Base-by-base conservation (phyloP, 2,797 vertebrate genomes). In the Microctenopoma stevenorrisi region DNA sequence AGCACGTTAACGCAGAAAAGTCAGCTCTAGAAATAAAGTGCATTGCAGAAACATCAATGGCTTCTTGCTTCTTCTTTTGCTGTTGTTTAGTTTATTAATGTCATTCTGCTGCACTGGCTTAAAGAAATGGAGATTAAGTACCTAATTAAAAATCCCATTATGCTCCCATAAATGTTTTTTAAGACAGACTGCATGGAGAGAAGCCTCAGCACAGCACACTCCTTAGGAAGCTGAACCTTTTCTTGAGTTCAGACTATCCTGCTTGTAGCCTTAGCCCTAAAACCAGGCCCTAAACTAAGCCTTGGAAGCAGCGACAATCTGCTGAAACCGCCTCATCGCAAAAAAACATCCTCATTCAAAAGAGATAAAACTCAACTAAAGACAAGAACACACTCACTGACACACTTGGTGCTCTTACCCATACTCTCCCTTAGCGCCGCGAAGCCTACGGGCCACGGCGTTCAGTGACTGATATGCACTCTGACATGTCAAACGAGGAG, bases 401-500 rank as follows among this genome's bases (percentile, higher is more conserved):
- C 74, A 78, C 84, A 84, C 84, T 86, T 76, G 84, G 49, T 22
- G 38, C 76, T 75, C 73, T 26, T 16, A 64, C 74, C 55, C 78
- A 57, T 79, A 48, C 76, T 14, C 68, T 46, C 69, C 64, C 82
- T 65, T 16, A 13, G 55, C 8, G 74, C 64, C 67, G 78, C n/a
- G 63, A 65, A 52, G 79, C 75, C 81, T 74, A 86, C 81, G 71
- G 87, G 81, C 84, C 86, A 78, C 44, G 33, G 74, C 71, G 46
- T 26, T 9, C 69, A 26, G 43, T 93, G 93, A 94, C 84, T 87
- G 85, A 91, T 88, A 94, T 92, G 78, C 71, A 63, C 90, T 79
- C 77, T 93, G 94, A 93, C 93, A 91, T 66, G 84, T 79, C 74
- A 76, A 89, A 77, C 68, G 48, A 77, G 71, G 81, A 79, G 84